These are phyloP conservation scores for Epistrophe eligans DNA, from an alignment of 2,888 invertebrate genomes.

Conservation along the genomic window DNA sequence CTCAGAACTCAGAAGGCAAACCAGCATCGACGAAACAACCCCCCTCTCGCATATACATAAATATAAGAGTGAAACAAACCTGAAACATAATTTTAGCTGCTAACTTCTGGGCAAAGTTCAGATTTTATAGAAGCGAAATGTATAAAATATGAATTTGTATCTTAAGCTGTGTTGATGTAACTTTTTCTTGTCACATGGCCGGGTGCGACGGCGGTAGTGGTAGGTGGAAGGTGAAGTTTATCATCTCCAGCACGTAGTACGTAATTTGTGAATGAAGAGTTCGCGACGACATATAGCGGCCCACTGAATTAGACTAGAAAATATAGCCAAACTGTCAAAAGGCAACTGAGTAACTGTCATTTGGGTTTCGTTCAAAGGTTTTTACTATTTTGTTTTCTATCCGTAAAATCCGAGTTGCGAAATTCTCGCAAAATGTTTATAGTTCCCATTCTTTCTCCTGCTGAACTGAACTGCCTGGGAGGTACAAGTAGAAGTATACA, in stretches of 20 bases:
- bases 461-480: not conserved
- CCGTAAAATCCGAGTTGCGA: slow-evolving; percentile 26
- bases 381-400: not conserved
- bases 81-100: slow-evolving; percentile 55
- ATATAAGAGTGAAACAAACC: not conserved
- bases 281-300: slow-evolving; percentile 28
- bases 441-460: not conserved
- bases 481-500: not conserved
- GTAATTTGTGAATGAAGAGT: slow-evolving; percentile 64
- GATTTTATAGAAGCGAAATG: slow-evolving; percentile 23
- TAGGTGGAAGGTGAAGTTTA: slow-evolving; percentile 52
- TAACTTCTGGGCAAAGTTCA: slow-evolving; percentile 55
- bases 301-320: slow-evolving; percentile 32
- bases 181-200: slow-evolving; percentile 1
- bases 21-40: slow-evolving; percentile 16
- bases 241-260: slow-evolving; percentile 64
- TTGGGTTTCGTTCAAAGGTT: slow-evolving; percentile 34
- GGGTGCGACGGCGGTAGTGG: not conserved
- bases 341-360: slow-evolving; percentile 65
- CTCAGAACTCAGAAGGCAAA: slow-evolving; percentile 48
- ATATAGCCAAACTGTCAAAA: slow-evolving; percentile 57
- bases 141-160: slow-evolving; percentile 73
- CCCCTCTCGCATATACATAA: not conserved
- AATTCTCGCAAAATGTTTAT: slow-evolving; percentile 23
- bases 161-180: slow-evolving; percentile 66